Conservation (phyloP, 2,888 invertebrate genomes). For the Heteropelma amictum region DNA sequence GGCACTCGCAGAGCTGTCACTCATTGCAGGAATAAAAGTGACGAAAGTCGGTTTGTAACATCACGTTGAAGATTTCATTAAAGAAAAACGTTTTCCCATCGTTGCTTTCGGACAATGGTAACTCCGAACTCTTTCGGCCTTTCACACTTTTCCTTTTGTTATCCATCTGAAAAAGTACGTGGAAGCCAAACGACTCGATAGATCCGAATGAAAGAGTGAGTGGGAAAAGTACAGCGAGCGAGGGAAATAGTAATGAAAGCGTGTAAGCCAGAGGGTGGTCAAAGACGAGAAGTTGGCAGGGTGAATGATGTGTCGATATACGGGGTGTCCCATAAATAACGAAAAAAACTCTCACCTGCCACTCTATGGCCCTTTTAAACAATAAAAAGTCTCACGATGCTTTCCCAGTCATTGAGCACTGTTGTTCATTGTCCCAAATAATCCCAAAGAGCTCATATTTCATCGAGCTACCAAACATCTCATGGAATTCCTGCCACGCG, state of each 20-base stretch:
- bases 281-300: slow-evolving; percentile 39
- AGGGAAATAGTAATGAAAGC: slow-evolving; percentile 13
- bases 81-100: slow-evolving; percentile 64
- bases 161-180: slow-evolving; percentile 1
- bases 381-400: too few relatives aligned
- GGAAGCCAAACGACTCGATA: slow-evolving; percentile 19
- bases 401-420: too few relatives aligned
- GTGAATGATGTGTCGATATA: background rate
- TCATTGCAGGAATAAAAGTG: background rate
- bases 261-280: slow-evolving; percentile 17
- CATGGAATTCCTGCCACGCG: too few relatives aligned
- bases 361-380: too few relatives aligned
- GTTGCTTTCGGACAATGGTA: slow-evolving; percentile 59
- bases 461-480: too few relatives aligned
- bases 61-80: slow-evolving; percentile 70
- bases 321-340: too few relatives aligned
- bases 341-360: too few relatives aligned
- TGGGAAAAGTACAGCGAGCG: too few relatives aligned
- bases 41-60: slow-evolving; percentile 69
- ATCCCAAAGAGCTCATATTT: too few relatives aligned
- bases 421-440: too few relatives aligned
- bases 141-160: background rate
- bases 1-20: background rate
- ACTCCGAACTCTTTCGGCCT: background rate
- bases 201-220: slow-evolving; percentile 9